Evolutionary conservation across 2,888 invertebrate species (phyloP).

Genomic region (Troides oblongomaculatus): DNA sequence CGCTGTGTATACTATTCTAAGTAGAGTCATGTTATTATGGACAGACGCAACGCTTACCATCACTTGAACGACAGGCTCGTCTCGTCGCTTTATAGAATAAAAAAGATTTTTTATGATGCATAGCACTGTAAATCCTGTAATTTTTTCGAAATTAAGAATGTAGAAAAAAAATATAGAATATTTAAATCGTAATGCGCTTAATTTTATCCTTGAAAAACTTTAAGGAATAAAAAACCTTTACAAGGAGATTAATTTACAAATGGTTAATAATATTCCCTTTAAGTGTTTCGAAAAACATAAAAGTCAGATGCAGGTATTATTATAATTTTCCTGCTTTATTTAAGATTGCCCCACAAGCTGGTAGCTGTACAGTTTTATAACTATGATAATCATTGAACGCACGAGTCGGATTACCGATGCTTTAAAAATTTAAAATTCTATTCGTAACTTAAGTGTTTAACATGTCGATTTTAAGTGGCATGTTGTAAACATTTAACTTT

Average conservation of each 20-base stretch:
- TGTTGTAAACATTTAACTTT: constrained; percentile 46
- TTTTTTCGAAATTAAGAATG: no score
- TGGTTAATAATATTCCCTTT: neutral
- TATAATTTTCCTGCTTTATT: constrained; percentile 19
- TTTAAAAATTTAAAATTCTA: constrained; percentile 42
- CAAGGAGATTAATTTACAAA: neutral
- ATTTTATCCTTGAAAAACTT: no score
- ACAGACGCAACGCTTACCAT: no score
- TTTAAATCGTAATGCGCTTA: no score
- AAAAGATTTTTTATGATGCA: no score
- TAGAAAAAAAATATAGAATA: no score
- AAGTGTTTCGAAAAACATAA: constrained; percentile 7
- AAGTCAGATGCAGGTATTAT: constrained; percentile 16
- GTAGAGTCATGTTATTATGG: no score
- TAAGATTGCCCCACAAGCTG: constrained; percentile 23
- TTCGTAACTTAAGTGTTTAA: constrained; percentile 40
- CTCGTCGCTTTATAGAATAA: no score
- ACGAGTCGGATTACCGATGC: constrained; percentile 31
- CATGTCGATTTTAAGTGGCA: constrained; percentile 38
- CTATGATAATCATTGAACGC: constrained; percentile 30
- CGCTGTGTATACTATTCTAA: no score
- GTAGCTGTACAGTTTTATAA: constrained; percentile 7
- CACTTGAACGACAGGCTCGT: no score
- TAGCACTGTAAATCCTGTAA: no score
- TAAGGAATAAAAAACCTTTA: neutral